Evolutionary conservation across 2,797 vertebrate species (phyloP).

Genomic region (Enteromius treurensis): DNA sequence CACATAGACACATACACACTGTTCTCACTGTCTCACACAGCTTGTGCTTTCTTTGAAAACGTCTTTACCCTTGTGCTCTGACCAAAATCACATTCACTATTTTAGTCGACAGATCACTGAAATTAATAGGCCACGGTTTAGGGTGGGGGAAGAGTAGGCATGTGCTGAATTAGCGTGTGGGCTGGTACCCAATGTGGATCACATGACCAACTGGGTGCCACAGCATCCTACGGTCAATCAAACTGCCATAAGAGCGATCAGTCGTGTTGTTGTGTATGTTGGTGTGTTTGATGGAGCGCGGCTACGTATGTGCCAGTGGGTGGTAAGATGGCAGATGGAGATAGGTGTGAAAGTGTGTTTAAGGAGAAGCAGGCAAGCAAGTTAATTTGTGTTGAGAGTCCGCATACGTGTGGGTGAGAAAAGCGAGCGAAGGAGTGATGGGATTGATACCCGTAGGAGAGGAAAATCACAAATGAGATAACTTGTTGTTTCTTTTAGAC

Average conservation of each 20-base stretch:
- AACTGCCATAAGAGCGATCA: constrained; percentile 32
- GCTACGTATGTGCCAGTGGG: constrained; percentile 32
- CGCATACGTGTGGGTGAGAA: constrained; percentile 30
- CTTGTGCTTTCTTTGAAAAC: constrained; percentile 33
- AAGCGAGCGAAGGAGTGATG: background rate
- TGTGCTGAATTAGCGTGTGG: constrained; percentile 58
- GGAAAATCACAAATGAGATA: constrained; percentile 3
- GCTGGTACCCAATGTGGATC: constrained; percentile 63
- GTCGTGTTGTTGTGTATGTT: constrained; percentile 29
- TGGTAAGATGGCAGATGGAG: constrained; percentile 42
- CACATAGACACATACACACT: constrained; percentile 46
- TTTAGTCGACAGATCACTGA: constrained; percentile 33
- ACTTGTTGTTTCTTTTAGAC: background rate
- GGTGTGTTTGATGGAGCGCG: constrained; percentile 13
- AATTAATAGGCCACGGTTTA: constrained; percentile 6
- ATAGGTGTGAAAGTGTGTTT: constrained; percentile 46
- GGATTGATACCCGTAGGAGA: constrained; percentile 23
- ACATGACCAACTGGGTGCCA: constrained; percentile 37
- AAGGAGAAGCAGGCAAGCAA: constrained; percentile 11
- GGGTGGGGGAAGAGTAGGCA: constrained; percentile 41
- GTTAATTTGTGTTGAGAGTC: constrained; percentile 39
- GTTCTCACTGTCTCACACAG: constrained; percentile 38
- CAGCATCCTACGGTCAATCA: constrained; percentile 47
- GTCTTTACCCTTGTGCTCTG: constrained; percentile 33
- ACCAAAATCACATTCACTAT: constrained; percentile 43